phyloP scores from a whole-genome alignment of 2,113 vertebrate genomes.

The Phalacrocorax aristotelis region DNA sequence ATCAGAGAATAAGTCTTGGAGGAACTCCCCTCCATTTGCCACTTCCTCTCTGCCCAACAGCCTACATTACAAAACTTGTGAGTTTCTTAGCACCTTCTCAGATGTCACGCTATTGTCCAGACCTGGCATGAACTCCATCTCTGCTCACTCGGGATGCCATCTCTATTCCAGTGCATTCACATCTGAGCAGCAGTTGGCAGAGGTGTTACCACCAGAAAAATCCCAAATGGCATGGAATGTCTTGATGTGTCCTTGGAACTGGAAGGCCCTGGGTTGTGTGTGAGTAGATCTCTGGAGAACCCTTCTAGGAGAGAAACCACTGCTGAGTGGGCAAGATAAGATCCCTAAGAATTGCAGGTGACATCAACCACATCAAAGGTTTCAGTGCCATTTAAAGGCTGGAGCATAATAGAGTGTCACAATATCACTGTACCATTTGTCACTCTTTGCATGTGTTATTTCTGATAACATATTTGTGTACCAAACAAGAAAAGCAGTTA shows the following conservation, averaged over 20 bases:
- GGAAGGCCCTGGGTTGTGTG: too few relatives aligned
- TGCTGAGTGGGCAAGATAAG: background rate
- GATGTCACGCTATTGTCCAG: background rate
- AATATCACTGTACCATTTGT: background rate
- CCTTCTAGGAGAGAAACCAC: background rate
- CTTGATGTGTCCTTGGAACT: background rate
- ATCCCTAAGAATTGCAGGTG: background rate
- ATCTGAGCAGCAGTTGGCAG: background rate
- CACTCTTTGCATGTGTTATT: background rate
- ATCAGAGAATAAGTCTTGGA: background rate
- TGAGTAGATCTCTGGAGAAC: background rate
- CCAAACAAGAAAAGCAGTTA: background rate
- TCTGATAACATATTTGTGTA: background rate
- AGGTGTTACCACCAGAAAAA: background rate
- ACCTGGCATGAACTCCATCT: too few relatives aligned
- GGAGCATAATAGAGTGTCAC: background rate
- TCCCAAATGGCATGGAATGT: background rate
- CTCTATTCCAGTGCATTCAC: background rate
- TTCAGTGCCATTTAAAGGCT: background rate
- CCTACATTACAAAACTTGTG: background rate
- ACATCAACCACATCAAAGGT: fast-evolving
- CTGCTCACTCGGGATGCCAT: too few relatives aligned
- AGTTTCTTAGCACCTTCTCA: background rate
- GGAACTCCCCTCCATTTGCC: background rate
- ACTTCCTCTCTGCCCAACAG: background rate